Evolutionary conservation across 2,113 vertebrate species (phyloP).

Genomic region (Scytalopus superciliaris): DNA sequence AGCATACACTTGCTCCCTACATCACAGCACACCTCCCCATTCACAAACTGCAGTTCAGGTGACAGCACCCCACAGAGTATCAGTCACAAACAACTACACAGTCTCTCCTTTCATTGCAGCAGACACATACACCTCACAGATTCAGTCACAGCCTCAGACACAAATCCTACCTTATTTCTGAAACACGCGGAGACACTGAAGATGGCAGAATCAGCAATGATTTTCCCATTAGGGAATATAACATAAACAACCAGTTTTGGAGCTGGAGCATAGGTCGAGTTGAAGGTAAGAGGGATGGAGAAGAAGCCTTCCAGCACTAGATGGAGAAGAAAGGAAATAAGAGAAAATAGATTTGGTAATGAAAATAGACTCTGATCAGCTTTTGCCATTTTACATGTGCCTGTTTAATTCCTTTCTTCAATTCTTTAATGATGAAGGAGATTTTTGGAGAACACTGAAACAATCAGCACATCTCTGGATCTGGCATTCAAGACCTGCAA

Average conservation of each 20-base stretch:
- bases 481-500: not conserved
- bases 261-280: constrained; percentile 65
- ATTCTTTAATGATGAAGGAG: not conserved
- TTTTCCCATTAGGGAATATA: constrained; percentile 76
- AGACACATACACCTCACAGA: not conserved
- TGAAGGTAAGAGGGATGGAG: constrained; percentile 75
- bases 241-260: constrained; percentile 77
- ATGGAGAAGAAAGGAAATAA: not conserved
- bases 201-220: constrained; percentile 72
- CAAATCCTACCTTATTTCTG: constrained; percentile 75
- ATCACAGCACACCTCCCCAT: not conserved
- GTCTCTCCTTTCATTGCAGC: not conserved
- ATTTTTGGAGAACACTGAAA: not conserved
- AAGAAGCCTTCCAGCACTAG: constrained; percentile 71
- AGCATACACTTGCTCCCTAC: not conserved
- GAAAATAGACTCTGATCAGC: not conserved
- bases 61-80: not conserved
- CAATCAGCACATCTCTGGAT: not conserved
- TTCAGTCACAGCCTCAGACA: not conserved
- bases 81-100: not conserved
- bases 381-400: not conserved
- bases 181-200: constrained; percentile 82
- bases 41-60: not conserved
- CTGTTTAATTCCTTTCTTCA: not conserved
- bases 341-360: not conserved